Evolutionary conservation across 2,113 vertebrate genomes (phyloP).

Genomic region (Mirounga angustirostris): DNA sequence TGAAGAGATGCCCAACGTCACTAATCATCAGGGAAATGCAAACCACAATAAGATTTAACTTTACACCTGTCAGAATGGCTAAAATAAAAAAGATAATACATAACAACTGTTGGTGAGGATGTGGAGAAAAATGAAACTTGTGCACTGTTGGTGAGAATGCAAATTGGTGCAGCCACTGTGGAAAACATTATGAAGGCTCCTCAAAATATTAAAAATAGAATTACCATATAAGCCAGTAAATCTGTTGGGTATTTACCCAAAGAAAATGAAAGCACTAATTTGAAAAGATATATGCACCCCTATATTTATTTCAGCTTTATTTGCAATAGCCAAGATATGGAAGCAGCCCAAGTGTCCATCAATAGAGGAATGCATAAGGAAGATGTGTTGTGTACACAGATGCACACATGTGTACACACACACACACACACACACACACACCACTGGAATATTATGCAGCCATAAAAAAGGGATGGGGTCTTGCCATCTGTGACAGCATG

Average conservation of each 20-base stretch:
- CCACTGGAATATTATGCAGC: neutral
- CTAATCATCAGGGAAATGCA: neutral
- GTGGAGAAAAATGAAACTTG: neutral
- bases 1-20: neutral
- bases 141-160: neutral
- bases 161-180: neutral
- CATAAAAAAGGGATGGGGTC: neutral
- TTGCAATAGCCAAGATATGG: neutral
- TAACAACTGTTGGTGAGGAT: neutral
- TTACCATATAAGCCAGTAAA: neutral
- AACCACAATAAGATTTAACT: neutral
- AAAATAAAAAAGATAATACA: neutral
- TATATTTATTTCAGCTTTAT: neutral
- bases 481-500: neutral
- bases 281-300: neutral
- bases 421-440: neutral
- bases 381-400: too few species aligned
- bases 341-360: neutral
- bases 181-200: neutral
- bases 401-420: neutral
- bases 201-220: neutral
- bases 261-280: neutral
- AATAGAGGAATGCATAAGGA: too few species aligned
- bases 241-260: neutral
- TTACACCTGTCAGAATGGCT: neutral